Conservation (phyloP, 2,888 invertebrate species). For the Drosophila monieri region DNA sequence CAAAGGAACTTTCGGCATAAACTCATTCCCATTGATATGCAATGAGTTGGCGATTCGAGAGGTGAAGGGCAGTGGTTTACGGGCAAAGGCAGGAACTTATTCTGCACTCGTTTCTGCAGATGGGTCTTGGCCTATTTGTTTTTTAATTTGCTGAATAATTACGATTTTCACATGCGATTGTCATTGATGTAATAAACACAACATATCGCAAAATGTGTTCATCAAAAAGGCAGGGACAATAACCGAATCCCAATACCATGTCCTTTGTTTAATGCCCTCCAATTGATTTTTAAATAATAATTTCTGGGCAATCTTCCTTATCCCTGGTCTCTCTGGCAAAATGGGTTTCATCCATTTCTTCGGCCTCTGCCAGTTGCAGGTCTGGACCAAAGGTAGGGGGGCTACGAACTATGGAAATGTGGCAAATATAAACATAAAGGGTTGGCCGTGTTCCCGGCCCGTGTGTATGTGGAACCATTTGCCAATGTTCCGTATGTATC, state of each 20-base stretch:
- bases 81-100: neutral
- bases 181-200: no score
- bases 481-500: slow-evolving; percentile 16
- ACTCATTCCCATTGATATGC: slow-evolving; percentile 74
- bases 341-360: slow-evolving; percentile 17
- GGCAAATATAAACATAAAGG: slow-evolving; percentile 50
- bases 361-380: slow-evolving; percentile 1
- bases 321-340: slow-evolving; percentile 14
- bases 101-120: slow-evolving; percentile 1
- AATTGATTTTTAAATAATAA: slow-evolving; percentile 2
- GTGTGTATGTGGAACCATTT: slow-evolving; percentile 12
- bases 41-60: slow-evolving; percentile 43
- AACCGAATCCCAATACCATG: no score
- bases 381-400: slow-evolving; percentile 1
- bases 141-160: neutral
- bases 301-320: neutral
- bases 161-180: no score
- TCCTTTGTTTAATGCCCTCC: neutral
- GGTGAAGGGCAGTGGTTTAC: neutral
- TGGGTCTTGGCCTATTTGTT: neutral
- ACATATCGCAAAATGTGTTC: no score
- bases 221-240: no score
- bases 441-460: slow-evolving; percentile 18
- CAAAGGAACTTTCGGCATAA: slow-evolving; percentile 53
- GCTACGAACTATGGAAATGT: slow-evolving; percentile 21